These are phyloP conservation scores for Mus minutoides DNA, from an alignment of 2,797 vertebrate species.

Conservation along the genomic window DNA sequence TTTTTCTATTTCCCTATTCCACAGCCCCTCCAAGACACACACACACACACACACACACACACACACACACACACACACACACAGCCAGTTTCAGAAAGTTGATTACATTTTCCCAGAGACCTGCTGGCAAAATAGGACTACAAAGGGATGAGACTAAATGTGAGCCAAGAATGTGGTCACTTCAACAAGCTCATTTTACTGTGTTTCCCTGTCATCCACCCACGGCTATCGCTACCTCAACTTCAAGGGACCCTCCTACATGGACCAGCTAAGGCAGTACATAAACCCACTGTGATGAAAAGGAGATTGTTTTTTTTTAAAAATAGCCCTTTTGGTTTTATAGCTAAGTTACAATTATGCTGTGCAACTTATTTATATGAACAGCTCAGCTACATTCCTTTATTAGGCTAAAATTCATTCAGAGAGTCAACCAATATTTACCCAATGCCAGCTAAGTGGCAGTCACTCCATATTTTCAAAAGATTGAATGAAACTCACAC, in stretches of 20 bases:
- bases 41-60: not conserved
- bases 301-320: conserved; percentile 65
- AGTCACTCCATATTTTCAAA: conserved; percentile 70
- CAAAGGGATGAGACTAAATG: conserved; percentile 62
- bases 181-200: conserved; percentile 64
- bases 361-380: conserved; percentile 69
- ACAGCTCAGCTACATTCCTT: conserved; percentile 64
- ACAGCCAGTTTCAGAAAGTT: conserved; percentile 58
- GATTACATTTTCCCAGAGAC: conserved; percentile 64
- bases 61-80: not conserved
- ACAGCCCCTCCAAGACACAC: not conserved
- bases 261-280: conserved; percentile 64
- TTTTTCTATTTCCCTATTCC: conserved; percentile 54
- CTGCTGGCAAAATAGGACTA: conserved; percentile 52
- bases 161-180: conserved; percentile 68
- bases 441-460: conserved; percentile 52
- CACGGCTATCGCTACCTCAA: conserved; percentile 63
- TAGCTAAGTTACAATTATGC: conserved; percentile 78
- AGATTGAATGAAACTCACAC: conserved; percentile 66
- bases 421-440: conserved; percentile 76
- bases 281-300: conserved; percentile 63
- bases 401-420: conserved; percentile 75
- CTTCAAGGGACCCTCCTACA: conserved; percentile 45
- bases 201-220: conserved; percentile 70
- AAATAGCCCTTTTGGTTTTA: conserved; percentile 74